Evolutionary conservation across 2,113 vertebrate species (phyloP).

Genomic region (Donacobius atricapilla): DNA sequence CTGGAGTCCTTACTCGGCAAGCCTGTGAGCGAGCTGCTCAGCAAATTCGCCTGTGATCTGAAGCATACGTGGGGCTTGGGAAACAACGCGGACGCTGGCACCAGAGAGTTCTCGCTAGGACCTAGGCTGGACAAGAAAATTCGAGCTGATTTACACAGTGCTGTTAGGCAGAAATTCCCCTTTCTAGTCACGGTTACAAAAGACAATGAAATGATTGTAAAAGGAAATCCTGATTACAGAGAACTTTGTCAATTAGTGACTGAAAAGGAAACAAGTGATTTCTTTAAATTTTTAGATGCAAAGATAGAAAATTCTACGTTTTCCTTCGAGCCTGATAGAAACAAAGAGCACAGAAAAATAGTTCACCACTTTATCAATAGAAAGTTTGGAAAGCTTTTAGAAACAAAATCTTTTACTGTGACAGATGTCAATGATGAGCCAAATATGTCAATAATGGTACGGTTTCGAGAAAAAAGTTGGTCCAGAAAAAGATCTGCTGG

Average conservation of each 20-base stretch:
- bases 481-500: constrained; percentile 75
- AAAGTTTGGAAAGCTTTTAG: constrained; percentile 89
- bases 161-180: constrained; percentile 84
- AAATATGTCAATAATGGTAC: constrained; percentile 78
- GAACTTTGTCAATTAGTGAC: constrained; percentile 84
- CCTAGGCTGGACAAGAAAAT: constrained; percentile 78
- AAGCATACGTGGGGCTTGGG: constrained; percentile 39
- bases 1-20: constrained; percentile 77
- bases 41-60: constrained; percentile 74
- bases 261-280: constrained; percentile 84
- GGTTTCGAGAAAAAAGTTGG: constrained; percentile 80
- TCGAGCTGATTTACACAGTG: constrained; percentile 82
- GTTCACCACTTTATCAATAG: constrained; percentile 91
- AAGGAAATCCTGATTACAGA: constrained; percentile 83
- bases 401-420: constrained; percentile 87
- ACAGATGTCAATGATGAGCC: neutral
- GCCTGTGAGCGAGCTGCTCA: constrained; percentile 67
- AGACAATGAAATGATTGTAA: constrained; percentile 82
- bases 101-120: constrained; percentile 79
- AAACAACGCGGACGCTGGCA: neutral
- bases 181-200: constrained; percentile 86
- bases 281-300: constrained; percentile 90
- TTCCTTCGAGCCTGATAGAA: constrained; percentile 81
- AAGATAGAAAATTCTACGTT: constrained; percentile 83
- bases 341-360: constrained; percentile 85